Evolutionary conservation across 2,113 vertebrate species (phyloP).

Genomic region (Chloroceryle aenea): DNA sequence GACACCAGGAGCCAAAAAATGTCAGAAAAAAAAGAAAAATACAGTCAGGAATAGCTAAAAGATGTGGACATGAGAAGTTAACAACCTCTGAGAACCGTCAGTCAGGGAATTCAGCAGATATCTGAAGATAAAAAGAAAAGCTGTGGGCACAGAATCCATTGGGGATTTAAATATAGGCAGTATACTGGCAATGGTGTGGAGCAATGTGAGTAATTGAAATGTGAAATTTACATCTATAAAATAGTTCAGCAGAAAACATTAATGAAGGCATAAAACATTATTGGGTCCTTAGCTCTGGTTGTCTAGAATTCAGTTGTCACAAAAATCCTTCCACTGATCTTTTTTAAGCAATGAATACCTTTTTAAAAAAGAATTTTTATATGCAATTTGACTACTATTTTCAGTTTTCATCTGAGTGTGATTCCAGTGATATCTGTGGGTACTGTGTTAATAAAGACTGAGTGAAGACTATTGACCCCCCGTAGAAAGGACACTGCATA

Average conservation of each 20-base stretch:
- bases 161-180: conserved; percentile 8
- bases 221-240: not conserved
- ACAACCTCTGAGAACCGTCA: conserved; percentile 1
- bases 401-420: not conserved
- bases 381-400: not conserved
- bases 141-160: not conserved
- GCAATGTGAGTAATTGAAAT: conserved; percentile 20
- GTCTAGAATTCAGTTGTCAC: not conserved
- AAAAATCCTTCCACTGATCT: not conserved
- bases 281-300: not conserved
- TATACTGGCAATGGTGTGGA: not conserved
- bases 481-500: not conserved
- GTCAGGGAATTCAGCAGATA: conserved; percentile 24
- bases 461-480: not conserved
- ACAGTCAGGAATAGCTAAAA: conserved; percentile 26
- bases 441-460: not conserved
- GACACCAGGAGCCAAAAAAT: conserved; percentile 15
- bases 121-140: conserved; percentile 32
- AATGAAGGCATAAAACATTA: not conserved
- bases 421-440: not conserved
- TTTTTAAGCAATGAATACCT: not conserved
- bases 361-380: not conserved
- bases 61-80: conserved; percentile 6
- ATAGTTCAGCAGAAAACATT: not conserved
- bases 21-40: conserved; percentile 30